Evolutionary conservation across 2,113 vertebrate species (phyloP).

Genomic region (Diphyllodes magnificus): DNA sequence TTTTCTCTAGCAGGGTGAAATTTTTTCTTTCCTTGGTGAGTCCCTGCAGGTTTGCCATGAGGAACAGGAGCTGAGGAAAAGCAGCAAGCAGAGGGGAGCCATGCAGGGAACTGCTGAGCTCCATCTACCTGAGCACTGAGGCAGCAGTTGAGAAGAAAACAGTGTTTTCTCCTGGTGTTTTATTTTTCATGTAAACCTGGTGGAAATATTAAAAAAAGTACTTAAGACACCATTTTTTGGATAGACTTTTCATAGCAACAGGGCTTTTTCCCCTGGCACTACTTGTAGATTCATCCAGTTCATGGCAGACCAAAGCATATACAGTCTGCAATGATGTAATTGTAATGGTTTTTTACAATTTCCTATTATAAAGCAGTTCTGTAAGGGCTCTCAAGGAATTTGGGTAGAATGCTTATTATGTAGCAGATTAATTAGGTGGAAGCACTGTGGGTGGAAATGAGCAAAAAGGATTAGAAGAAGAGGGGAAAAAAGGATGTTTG

Average conservation of each 20-base stretch:
- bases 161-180: neutral
- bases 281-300: neutral
- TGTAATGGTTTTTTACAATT: neutral
- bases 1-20: neutral
- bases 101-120: neutral
- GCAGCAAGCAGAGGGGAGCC: neutral
- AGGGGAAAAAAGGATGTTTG: neutral
- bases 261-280: neutral
- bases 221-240: neutral
- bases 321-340: neutral
- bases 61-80: neutral
- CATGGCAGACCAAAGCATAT: neutral
- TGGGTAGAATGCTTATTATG: neutral
- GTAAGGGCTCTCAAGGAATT: neutral
- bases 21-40: neutral
- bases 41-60: neutral
- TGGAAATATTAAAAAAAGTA: neutral
- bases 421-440: neutral
- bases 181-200: neutral
- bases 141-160: neutral
- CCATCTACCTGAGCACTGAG: neutral
- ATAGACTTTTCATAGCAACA: neutral
- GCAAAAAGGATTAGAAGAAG: neutral
- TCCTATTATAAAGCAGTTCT: neutral
- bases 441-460: neutral